Conservation (phyloP, 1,140 invertebrate species). For the Drosophila nebulosa region DNA sequence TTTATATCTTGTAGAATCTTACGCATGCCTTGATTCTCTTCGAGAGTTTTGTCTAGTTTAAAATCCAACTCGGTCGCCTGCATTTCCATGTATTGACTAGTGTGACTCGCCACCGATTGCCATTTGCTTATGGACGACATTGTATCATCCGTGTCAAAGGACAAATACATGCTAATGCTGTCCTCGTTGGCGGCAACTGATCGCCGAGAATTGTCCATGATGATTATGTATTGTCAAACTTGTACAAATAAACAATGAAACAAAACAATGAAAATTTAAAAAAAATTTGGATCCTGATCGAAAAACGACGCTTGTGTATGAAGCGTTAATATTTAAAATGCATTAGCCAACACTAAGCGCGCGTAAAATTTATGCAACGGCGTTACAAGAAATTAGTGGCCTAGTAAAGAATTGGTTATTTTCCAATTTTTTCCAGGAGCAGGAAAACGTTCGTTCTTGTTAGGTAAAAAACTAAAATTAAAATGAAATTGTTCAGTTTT, state of each 20-base stretch:
- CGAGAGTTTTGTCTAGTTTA: slow-evolving; percentile 20
- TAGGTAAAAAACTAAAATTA: background rate
- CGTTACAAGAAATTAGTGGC: slow-evolving; percentile 13
- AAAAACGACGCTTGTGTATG: slow-evolving; percentile 54
- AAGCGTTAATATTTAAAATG: slow-evolving; percentile 70
- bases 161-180: slow-evolving; percentile 69
- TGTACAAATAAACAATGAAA: background rate
- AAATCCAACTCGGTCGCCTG: slow-evolving; percentile 43
- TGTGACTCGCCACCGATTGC: slow-evolving; percentile 51
- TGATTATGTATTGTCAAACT: background rate
- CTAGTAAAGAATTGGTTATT: background rate
- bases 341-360: slow-evolving; percentile 56
- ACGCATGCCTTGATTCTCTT: slow-evolving; percentile 43
- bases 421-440: no score
- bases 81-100: slow-evolving; percentile 47
- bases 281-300: background rate
- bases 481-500: background rate
- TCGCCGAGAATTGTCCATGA: slow-evolving; percentile 58
- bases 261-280: background rate
- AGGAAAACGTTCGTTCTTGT: background rate
- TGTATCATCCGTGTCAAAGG: slow-evolving; percentile 65
- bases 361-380: slow-evolving; percentile 10
- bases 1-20: slow-evolving; percentile 29
- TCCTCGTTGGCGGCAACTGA: slow-evolving; percentile 48
- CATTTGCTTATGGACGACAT: slow-evolving; percentile 47